A percentile compares a stretch with the other conserved stretches of the same genome.
These are phyloP conservation scores for Pseudochaenichthys georgianus DNA, from an alignment of 2,797 vertebrate genomes.

Conservation along the genomic window DNA sequence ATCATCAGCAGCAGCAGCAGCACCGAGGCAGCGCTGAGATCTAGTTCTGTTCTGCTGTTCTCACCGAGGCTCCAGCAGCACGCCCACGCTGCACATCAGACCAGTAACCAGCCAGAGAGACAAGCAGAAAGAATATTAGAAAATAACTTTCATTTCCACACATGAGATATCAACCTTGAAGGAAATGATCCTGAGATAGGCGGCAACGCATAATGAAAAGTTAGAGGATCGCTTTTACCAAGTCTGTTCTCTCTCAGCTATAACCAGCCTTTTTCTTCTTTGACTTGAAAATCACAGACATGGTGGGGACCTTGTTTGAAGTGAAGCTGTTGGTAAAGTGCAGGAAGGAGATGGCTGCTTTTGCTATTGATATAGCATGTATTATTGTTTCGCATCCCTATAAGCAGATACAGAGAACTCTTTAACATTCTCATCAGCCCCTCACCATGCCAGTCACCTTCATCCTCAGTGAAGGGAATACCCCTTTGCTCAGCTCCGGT, in stretches of 20 bases:
- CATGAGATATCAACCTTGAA: slow-evolving; percentile 10
- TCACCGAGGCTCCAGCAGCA: slow-evolving; percentile 50
- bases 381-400: slow-evolving; percentile 12
- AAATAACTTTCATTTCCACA: slow-evolving; percentile 26
- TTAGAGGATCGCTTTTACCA: not conserved
- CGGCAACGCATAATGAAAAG: not conserved
- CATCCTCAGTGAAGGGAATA: slow-evolving; percentile 57
- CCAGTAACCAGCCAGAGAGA: slow-evolving; percentile 38
- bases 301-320: not conserved
- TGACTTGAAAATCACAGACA: not conserved
- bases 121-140: slow-evolving; percentile 17
- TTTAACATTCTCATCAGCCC: slow-evolving; percentile 76
- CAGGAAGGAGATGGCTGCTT: slow-evolving; percentile 6
- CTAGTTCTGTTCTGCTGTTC: slow-evolving; percentile 58
- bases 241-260: slow-evolving; percentile 2
- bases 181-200: slow-evolving; percentile 11
- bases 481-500: slow-evolving; percentile 45
- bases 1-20: slow-evolving; percentile 26
- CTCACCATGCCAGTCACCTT: slow-evolving; percentile 52
- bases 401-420: slow-evolving; percentile 34
- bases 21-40: slow-evolving; percentile 43
- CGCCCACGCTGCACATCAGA: slow-evolving; percentile 60
- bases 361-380: slow-evolving; percentile 9
- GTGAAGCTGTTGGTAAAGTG: slow-evolving; percentile 16
- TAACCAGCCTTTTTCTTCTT: not conserved